Evolutionary conservation across 2,888 invertebrate genomes (phyloP).

Genomic region (Chloroclysta siterata): DNA sequence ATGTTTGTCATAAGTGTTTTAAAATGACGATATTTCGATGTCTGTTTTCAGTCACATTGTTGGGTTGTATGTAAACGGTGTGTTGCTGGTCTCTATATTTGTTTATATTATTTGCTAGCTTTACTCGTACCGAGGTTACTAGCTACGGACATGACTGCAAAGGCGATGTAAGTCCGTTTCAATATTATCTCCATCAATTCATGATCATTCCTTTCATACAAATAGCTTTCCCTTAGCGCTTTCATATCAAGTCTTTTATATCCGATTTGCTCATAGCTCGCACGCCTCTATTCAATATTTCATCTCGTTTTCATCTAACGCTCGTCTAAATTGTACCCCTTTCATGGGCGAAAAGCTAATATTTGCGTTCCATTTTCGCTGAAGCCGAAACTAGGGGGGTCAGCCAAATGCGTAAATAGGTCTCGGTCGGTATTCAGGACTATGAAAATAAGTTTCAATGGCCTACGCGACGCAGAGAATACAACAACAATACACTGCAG

Average conservation of each 20-base stretch:
- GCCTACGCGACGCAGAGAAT: conserved; percentile 22
- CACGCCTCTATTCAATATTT: conserved; percentile 6
- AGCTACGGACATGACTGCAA: conserved; percentile 55
- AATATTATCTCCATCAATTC: conserved; percentile 16
- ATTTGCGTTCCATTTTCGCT: conserved; percentile 59
- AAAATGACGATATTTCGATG: conserved; percentile 48
- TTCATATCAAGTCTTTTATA: conserved; percentile 15
- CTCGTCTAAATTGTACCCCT: conserved; percentile 38
- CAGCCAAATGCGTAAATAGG: conserved; percentile 60
- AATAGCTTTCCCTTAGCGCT: conserved; percentile 8
- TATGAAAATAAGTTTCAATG: conserved; percentile 45
- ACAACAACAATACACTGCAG: not conserved
- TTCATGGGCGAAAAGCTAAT: conserved; percentile 47
- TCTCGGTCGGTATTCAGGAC: conserved; percentile 53
- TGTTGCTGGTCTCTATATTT: conserved; percentile 48
- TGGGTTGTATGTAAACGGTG: conserved; percentile 52
- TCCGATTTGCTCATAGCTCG: not conserved
- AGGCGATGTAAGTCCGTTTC: conserved; percentile 56
- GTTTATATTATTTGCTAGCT: conserved; percentile 50
- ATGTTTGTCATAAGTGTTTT: conserved; percentile 40
- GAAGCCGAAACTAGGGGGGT: conserved; percentile 44
- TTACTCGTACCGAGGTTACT: conserved; percentile 42
- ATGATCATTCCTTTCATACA: not conserved
- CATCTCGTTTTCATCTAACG: conserved; percentile 14
- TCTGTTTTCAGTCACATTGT: conserved; percentile 61